Conservation (phyloP, 2,113 vertebrate genomes). For the Saguinus imperator region DNA sequence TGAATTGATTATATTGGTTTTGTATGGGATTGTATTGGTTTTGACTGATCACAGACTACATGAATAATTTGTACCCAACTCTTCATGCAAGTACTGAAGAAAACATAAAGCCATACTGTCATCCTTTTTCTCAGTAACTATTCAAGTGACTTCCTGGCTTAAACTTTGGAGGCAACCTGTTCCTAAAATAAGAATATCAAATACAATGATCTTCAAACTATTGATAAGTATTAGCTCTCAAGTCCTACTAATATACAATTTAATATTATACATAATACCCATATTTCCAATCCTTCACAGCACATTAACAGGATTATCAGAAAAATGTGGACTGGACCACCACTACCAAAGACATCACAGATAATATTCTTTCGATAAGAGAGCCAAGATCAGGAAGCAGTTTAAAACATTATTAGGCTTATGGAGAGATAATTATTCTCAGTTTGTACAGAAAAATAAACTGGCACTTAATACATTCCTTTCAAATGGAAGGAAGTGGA, state of each 20-base stretch:
- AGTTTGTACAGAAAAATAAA: neutral
- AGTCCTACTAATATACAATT: neutral
- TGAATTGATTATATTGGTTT: neutral
- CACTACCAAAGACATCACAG: neutral
- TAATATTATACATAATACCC: neutral
- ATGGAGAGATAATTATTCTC: neutral
- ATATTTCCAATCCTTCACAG: neutral
- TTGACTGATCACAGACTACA: neutral
- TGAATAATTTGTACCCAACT: neutral
- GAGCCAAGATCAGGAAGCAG: neutral
- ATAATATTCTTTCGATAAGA: neutral
- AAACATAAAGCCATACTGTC: neutral
- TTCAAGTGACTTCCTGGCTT: neutral
- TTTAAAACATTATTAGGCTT: neutral
- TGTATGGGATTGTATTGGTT: neutral
- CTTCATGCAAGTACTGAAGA: neutral
- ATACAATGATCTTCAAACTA: neutral
- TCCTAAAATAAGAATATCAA: constrained; percentile 21
- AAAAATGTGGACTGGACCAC: neutral
- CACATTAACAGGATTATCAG: neutral
- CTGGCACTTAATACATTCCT: neutral
- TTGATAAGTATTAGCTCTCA: neutral
- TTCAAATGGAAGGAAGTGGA: neutral
- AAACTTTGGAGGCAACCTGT: neutral
- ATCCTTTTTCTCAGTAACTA: neutral